A percentile compares a stretch with the other conserved stretches of the same genome.
Evolutionary conservation across 2,888 invertebrate species (phyloP).

Genomic region (Operophtera brumata): DNA sequence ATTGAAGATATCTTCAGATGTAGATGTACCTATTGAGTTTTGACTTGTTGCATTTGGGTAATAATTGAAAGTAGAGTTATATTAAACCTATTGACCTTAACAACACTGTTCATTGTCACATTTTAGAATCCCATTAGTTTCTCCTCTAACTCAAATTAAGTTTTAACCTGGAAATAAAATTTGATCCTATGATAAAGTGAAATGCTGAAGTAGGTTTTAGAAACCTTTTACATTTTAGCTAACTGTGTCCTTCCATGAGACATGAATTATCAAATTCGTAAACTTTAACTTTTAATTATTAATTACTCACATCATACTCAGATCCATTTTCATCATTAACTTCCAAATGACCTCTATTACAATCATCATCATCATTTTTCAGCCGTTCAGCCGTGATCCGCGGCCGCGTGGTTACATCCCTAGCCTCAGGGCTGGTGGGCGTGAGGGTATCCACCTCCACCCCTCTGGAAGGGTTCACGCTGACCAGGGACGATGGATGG

Average conservation of each 20-base stretch:
- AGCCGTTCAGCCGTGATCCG: conserved; percentile 98
- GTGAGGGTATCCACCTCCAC: conserved; percentile 97
- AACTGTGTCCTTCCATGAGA: background rate
- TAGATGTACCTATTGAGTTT: background rate
- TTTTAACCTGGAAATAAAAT: background rate
- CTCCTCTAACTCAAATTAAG: no score
- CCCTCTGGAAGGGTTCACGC: conserved; percentile 97
- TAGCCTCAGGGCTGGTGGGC: conserved; percentile 96
- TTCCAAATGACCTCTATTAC: background rate
- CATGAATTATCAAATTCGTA: background rate
- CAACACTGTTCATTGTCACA: no score
- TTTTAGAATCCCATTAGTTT: conserved; percentile 6
- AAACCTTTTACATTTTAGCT: background rate
- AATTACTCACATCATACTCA: background rate
- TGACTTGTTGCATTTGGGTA: background rate
- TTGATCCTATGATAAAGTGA: background rate
- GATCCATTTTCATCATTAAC: conserved; percentile 9
- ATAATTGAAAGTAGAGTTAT: conserved; percentile 9
- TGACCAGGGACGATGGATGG: conserved; percentile 95
- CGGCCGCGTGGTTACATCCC: conserved; percentile 94
- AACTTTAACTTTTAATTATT: background rate
- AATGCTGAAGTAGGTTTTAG: background rate
- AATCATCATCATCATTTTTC: conserved; percentile 34
- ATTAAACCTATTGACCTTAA: no score
- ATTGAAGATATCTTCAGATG: background rate